A percentile compares a stretch with the other conserved stretches of the same genome.
These are phyloP conservation scores for Anguilla pacifica DNA, from an alignment of 2,797 vertebrate genomes.

Conservation along the genomic window DNA sequence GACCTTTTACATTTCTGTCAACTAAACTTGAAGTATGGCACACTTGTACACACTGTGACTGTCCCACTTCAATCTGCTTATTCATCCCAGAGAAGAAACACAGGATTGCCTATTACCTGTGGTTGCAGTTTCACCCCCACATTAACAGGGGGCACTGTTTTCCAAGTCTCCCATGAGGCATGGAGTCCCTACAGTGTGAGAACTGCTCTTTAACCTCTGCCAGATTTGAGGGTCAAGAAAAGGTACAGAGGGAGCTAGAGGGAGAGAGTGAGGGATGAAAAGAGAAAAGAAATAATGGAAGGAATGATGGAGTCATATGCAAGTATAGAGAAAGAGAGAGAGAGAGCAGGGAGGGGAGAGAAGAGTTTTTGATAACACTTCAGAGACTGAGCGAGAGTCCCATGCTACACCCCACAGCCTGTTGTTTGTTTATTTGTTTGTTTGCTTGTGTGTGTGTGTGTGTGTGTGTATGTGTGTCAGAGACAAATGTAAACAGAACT, in stretches of 20 bases:
- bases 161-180: background rate
- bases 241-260: slow-evolving; percentile 29
- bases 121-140: background rate
- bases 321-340: slow-evolving; percentile 11
- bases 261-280: slow-evolving; percentile 40
- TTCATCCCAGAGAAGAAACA: background rate
- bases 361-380: slow-evolving; percentile 36
- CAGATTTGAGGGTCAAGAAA: slow-evolving; percentile 17
- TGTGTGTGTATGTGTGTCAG: background rate
- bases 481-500: no score
- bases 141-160: background rate
- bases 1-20: background rate
- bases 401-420: slow-evolving; percentile 2
- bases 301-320: background rate
- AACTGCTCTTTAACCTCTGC: background rate
- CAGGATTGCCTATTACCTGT: background rate
- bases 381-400: slow-evolving; percentile 23
- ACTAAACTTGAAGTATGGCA: background rate
- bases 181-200: slow-evolving; percentile 1
- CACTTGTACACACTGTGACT: background rate
- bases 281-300: background rate
- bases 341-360: slow-evolving; percentile 37
- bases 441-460: background rate
- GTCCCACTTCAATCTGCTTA: background rate
- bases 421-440: slow-evolving; percentile 10